phyloP scores from a whole-genome alignment of 2,113 vertebrate species.

The Barnardius zonarius region DNA sequence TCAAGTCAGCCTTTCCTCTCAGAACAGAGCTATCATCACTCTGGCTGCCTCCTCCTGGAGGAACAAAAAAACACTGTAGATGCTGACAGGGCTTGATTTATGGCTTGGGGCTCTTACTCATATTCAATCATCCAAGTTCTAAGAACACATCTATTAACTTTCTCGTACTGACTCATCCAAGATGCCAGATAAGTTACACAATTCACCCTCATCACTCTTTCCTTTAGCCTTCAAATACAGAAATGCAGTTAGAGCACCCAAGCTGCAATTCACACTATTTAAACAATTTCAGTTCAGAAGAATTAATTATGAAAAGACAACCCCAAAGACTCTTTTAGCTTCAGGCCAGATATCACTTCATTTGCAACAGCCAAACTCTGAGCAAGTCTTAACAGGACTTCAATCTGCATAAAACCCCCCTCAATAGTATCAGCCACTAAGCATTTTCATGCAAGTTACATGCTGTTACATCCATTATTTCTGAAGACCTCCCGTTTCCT shows the following conservation, averaged over 20 bases:
- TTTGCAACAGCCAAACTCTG: background rate
- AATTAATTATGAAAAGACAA: background rate
- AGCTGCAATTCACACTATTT: background rate
- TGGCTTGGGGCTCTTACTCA: background rate
- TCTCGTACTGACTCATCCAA: background rate
- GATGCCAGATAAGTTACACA: background rate
- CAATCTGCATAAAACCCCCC: background rate
- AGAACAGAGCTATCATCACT: background rate
- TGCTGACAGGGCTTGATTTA: conserved; percentile 28
- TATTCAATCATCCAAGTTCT: background rate
- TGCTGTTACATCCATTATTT: background rate
- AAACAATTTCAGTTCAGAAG: background rate
- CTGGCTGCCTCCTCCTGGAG: background rate
- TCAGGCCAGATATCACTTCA: background rate
- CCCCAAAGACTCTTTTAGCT: background rate
- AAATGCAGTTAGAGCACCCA: background rate
- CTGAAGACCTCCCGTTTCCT: background rate
- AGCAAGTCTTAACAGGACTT: background rate
- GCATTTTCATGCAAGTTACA: background rate
- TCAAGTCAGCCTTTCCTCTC: background rate
- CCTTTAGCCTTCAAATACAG: background rate
- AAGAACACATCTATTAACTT: background rate
- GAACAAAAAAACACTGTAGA: background rate
- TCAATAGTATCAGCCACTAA: background rate
- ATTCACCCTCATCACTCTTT: background rate